These are phyloP conservation scores for Dromaius novaehollandiae DNA, from an alignment of 2,113 vertebrate species.

Conservation along the genomic window DNA sequence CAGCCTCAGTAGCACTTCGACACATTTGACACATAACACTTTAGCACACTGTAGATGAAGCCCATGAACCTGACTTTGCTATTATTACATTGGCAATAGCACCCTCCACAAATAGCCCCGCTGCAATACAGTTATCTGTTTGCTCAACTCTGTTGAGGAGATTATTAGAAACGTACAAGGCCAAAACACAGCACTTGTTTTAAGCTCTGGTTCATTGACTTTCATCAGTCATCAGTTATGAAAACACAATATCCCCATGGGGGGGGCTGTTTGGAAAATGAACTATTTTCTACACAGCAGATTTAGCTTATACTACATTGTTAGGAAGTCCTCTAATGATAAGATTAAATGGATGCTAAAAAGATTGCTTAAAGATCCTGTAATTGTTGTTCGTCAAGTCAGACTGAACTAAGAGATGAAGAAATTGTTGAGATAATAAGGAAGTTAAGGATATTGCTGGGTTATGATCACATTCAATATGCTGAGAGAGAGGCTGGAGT, in stretches of 20 bases:
- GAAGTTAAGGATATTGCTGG: neutral
- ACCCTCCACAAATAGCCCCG: neutral
- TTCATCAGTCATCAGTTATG: slow-evolving; percentile 44
- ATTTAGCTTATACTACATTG: neutral
- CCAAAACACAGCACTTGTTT: neutral
- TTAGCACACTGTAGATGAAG: neutral
- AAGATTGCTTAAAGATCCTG: slow-evolving; percentile 9
- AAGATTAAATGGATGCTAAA: slow-evolving; percentile 45
- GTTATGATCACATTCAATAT: neutral
- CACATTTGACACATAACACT: neutral
- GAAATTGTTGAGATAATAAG: neutral
- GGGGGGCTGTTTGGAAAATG: slow-evolving; percentile 50
- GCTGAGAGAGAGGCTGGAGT: neutral
- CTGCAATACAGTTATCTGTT: neutral
- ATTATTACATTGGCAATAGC: neutral
- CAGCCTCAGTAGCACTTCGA: neutral
- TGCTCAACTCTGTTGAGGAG: neutral
- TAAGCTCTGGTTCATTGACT: slow-evolving; percentile 26
- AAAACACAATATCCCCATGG: slow-evolving; percentile 4
- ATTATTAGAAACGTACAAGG: neutral
- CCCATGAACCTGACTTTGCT: neutral
- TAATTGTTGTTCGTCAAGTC: slow-evolving; percentile 20
- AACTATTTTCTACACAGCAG: neutral
- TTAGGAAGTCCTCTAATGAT: slow-evolving; percentile 18
- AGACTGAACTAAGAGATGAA: neutral